Base-by-base conservation (phyloP, 2,888 invertebrate genomes). In the Asteroscopus sphinx region DNA sequence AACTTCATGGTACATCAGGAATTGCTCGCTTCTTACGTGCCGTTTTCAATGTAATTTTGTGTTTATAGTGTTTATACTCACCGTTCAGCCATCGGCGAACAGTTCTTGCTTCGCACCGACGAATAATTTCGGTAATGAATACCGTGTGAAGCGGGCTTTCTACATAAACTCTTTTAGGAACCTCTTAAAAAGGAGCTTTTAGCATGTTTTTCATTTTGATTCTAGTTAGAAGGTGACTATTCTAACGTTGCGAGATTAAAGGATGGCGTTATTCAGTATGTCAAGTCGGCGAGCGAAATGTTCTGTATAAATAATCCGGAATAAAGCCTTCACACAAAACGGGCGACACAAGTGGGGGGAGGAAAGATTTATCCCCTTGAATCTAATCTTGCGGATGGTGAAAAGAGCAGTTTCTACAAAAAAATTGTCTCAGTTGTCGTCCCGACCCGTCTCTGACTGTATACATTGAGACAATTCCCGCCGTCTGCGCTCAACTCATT, bases 321-420 rank as follows among this genome's bases (percentile, higher is more conserved):
- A 90, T 90, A 90, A 90, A 91, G 90, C 87, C 88, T 87, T 88
- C 87, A 88, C 86, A 89, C 88, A 90, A 88, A 89, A 87, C 82
- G 88, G 85, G 86, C 77, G 85, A 88, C 87, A 85, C 86, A 80
- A 88, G 87, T 81, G 86, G 85, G 85, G 83, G 87, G 86, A 84
- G 80, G 83, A 85, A 82, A 90, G 91, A 93, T 93, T 92, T 93
- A 93, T 93, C 87, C 89, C 81, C 88, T 88, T 85, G 91, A 91
- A 92, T 93, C 89, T 92, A 92, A 92, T 93, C 91, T 93, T 89
- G 90, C 79, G 90, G 89, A 91, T 92, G 87, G 89, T 83, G 86
- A 90, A 91, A 90, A 87, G 88, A 91, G 88, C 89, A 89, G 86
- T 88, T 89, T 87, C 79, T 86, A 86, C 85, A 88, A 88, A 89